Evolutionary conservation across 2,888 invertebrate species (phyloP), one percentile per base, ranked within the genome.

Genomic region (Standfussiana lucernea): DNA sequence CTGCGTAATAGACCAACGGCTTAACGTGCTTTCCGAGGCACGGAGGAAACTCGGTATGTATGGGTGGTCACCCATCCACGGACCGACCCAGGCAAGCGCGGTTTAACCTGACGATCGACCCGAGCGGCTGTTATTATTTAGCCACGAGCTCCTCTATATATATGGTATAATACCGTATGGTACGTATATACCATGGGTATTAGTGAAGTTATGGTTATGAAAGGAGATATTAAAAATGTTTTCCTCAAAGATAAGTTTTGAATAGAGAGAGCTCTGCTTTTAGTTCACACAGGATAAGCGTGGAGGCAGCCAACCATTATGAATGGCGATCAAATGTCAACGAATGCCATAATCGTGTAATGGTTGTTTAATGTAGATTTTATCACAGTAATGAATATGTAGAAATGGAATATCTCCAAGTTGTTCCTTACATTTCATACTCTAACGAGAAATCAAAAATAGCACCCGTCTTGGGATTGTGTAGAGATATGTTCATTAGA

Each of bases 291-390:
- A 40, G n/a, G n/a, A 28, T 66, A 37, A 77, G 32, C 40, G 28
- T 59, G 18, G 45, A 50, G 53, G 53, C 21, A 61, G 35, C 35
- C 24, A 47, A 85, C 35, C 70, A 42, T 82, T 82, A 71, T 71
- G 62, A 69, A 71, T 56, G 59, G 69, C 77, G 35, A 67, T 72
- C 35, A 72, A 74, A 74, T 70, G 64, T 66, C 69, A 83, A 72
- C 40, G 78, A 42, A 69, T 82, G 61, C 37, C 68, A 45, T 61
- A 59, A 74, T 75, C 50, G 74, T 65, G n/a, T 68, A 72, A 74
- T 67, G 68, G 74, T 66, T 64, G 50, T 77, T 85, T 75, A 72
- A 82, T 82, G 78, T 72, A 82, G 62, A 85, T 79, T 77, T 87
- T 66, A 85, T 74, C 47, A 40, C 65, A 68, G 47, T 28, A 71